phyloP scores from a whole-genome alignment of 2,888 invertebrate species.

The Lasioglossum vierecki region DNA sequence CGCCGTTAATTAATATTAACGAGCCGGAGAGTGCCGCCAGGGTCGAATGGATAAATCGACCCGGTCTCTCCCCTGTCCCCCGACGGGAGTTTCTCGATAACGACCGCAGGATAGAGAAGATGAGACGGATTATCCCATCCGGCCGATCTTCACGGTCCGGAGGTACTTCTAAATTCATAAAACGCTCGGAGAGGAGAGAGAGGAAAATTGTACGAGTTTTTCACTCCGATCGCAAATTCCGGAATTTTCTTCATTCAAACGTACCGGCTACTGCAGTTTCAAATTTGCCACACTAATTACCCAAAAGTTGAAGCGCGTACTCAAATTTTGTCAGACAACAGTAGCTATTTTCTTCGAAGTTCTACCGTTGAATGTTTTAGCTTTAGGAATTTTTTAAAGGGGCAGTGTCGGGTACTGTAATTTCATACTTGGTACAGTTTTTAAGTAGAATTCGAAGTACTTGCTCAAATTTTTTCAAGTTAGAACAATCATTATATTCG shows the following conservation, averaged over 20 bases:
- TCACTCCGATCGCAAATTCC: not conserved
- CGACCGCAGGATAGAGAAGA: conserved; percentile 32
- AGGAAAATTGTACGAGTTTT: not conserved
- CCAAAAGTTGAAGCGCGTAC: not conserved
- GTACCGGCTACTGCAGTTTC: not conserved
- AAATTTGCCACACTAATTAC: not conserved
- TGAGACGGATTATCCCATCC: conserved; percentile 56
- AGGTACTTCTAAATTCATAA: conserved; percentile 45
- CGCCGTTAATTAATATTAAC: conserved; percentile 73
- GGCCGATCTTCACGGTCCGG: conserved; percentile 10
- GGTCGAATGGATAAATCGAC: conserved; percentile 56
- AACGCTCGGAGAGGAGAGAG: not conserved
- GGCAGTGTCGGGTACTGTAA: too few relatives aligned
- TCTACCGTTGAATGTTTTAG: too few relatives aligned
- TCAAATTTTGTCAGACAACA: too few relatives aligned
- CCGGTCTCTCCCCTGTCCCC: conserved; percentile 33
- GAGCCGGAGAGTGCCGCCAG: conserved; percentile 50
- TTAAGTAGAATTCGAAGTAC: too few relatives aligned
- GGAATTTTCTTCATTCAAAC: not conserved
- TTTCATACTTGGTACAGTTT: too few relatives aligned
- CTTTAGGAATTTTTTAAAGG: not conserved
- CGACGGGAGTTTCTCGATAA: conserved; percentile 33
- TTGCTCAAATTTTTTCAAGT: too few relatives aligned
- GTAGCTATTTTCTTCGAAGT: too few relatives aligned
- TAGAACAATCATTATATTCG: too few relatives aligned